phyloP scores from a whole-genome alignment of 2,888 invertebrate genomes.

The Venustoraphidia nigricollis region DNA sequence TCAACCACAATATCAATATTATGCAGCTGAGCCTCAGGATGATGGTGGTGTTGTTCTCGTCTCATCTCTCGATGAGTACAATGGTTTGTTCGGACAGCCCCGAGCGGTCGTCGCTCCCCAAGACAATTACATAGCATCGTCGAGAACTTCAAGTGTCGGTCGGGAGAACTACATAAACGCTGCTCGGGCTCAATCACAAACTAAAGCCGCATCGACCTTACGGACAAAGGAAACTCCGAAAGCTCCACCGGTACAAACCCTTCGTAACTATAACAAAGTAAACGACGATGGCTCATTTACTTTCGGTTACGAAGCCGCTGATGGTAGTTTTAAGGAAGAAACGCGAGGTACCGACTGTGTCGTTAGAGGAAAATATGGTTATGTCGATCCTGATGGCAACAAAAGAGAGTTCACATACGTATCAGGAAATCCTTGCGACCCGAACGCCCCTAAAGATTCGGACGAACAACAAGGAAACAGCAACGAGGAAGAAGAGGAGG shows the following conservation, averaged over 20 bases:
- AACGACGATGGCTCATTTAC: constrained; percentile 76
- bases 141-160: constrained; percentile 7
- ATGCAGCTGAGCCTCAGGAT: constrained; percentile 27
- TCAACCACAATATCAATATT: constrained; percentile 21
- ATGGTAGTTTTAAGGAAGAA: constrained; percentile 76
- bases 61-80: constrained; percentile 28
- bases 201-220: constrained; percentile 23
- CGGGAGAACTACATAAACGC: constrained; percentile 2
- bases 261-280: constrained; percentile 67
- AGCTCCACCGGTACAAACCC: constrained; percentile 65
- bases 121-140: constrained; percentile 22
- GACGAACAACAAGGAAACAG: constrained; percentile 31
- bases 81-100: constrained; percentile 30
- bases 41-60: constrained; percentile 25
- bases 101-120: constrained; percentile 20
- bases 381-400: constrained; percentile 74
- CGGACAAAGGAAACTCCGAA: constrained; percentile 41
- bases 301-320: constrained; percentile 72
- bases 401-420: constrained; percentile 76
- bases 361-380: constrained; percentile 74
- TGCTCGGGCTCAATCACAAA: not conserved
- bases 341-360: constrained; percentile 75
- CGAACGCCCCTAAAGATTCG: constrained; percentile 57
- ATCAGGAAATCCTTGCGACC: constrained; percentile 73
- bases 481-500: constrained; percentile 38